These are phyloP conservation scores for Uria lomvia DNA, from an alignment of 2,113 vertebrate genomes.

Conservation along the genomic window DNA sequence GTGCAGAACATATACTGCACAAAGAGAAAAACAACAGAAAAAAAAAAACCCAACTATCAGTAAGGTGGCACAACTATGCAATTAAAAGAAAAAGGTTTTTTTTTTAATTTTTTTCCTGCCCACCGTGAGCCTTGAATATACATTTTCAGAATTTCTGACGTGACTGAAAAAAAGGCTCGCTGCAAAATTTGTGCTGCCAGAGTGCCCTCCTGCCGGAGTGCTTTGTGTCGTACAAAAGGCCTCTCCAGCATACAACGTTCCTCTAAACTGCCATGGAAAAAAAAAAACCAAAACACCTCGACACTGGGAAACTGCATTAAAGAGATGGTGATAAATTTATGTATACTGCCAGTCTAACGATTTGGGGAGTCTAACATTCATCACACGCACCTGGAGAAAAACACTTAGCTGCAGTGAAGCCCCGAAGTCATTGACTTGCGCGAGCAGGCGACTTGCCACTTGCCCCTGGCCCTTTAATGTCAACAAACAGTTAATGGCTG, in stretches of 20 bases:
- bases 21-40: background rate
- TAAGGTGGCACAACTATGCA: background rate
- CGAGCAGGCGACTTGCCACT: background rate
- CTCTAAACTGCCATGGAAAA: background rate
- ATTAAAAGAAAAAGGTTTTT: background rate
- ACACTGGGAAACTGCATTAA: background rate
- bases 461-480: background rate
- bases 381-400: background rate
- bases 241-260: background rate
- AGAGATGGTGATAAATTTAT: background rate
- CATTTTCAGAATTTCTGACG: background rate
- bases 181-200: background rate
- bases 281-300: background rate
- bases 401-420: background rate
- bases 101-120: background rate
- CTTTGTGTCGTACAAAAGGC: background rate
- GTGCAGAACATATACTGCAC: background rate
- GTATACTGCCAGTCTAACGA: background rate
- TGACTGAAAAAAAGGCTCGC: background rate
- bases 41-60: background rate
- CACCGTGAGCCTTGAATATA: background rate
- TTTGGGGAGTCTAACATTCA: background rate
- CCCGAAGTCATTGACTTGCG: background rate
- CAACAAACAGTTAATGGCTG: background rate
- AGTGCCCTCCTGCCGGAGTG: background rate